Percentiles rank a stretch among this genome's conserved stretches.
Evolutionary conservation across 2,113 vertebrate genomes (phyloP).

Genomic region (Ancistrus triradiatus): DNA sequence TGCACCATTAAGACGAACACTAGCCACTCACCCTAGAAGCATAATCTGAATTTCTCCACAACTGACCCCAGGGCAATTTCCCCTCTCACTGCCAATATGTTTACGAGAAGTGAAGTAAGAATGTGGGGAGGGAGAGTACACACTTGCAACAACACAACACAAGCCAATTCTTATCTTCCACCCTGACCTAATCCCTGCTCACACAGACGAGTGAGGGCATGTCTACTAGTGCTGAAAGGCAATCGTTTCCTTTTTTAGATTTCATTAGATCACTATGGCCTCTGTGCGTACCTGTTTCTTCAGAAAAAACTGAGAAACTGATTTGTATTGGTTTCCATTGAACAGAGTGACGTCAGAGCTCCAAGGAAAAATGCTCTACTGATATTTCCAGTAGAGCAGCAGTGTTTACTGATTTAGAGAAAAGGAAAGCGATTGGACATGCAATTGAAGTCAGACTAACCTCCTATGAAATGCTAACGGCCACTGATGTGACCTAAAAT

Average conservation of each 20-base stretch:
- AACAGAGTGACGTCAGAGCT: neutral
- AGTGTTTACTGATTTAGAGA: slow-evolving; percentile 3
- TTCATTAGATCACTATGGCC: no score
- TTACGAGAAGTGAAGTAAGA: neutral
- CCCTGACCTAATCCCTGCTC: neutral
- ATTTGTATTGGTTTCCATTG: neutral
- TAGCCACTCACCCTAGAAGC: no score
- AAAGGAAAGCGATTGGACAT: neutral
- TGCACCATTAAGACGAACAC: no score
- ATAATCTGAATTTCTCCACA: no score
- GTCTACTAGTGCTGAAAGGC: no score
- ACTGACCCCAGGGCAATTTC: neutral
- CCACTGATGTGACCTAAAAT: slow-evolving; percentile 15
- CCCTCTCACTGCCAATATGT: neutral
- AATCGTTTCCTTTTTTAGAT: no score
- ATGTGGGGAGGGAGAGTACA: neutral
- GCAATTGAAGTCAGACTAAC: slow-evolving; percentile 23
- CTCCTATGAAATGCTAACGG: slow-evolving; percentile 27
- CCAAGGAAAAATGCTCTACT: neutral
- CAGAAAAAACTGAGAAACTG: neutral
- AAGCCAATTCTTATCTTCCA: neutral
- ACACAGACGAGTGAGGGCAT: slow-evolving; percentile 9
- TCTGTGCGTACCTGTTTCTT: neutral
- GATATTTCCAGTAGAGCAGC: neutral
- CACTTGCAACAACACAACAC: neutral